A percentile compares a stretch with the other conserved stretches of the same genome.
Conservation (phyloP, 2,797 vertebrate species). For the Mycteria americana region DNA sequence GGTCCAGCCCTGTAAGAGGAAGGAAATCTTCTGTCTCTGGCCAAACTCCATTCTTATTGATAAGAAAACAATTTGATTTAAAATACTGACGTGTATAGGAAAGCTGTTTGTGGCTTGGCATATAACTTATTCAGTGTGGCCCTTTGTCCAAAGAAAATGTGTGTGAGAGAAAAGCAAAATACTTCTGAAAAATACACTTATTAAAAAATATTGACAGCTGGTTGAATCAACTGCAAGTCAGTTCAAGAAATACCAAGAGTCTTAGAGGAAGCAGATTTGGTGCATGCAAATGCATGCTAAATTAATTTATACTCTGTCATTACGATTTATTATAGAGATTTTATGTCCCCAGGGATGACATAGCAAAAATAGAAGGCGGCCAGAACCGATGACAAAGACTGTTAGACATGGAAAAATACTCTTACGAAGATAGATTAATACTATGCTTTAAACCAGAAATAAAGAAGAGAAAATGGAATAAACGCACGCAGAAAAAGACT, state of each 20-base stretch:
- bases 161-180: background rate
- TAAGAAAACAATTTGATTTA: background rate
- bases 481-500: background rate
- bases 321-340: background rate
- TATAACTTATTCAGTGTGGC: background rate
- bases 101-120: background rate
- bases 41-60: background rate
- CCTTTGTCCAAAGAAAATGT: background rate
- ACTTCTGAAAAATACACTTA: background rate
- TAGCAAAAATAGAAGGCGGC: background rate
- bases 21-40: background rate
- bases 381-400: background rate
- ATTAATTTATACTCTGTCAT: slow-evolving; percentile 42
- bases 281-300: background rate
- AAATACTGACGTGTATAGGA: background rate
- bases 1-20: background rate
- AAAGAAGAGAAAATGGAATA: background rate
- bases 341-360: background rate
- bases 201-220: background rate
- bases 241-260: slow-evolving; percentile 6
- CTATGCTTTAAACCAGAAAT: background rate
- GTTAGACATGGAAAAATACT: slow-evolving; percentile 1
- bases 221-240: background rate
- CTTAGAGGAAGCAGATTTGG: background rate
- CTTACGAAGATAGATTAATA: background rate